A percentile compares a stretch with the other conserved stretches of the same genome.
phyloP scores from a whole-genome alignment of 2,113 vertebrate species.

The Cynopterus brachyotis region DNA sequence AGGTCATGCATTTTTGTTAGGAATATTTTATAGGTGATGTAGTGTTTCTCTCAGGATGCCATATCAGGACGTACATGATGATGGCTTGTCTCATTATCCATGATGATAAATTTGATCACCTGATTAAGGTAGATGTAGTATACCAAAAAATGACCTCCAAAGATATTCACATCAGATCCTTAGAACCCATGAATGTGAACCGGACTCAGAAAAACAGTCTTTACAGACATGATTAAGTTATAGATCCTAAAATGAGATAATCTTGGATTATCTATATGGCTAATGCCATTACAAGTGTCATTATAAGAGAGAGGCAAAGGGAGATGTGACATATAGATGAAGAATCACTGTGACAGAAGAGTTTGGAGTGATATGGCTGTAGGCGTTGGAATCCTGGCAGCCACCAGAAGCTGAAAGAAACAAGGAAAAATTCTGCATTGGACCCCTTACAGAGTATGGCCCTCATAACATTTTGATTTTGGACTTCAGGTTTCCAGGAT shows the following conservation, averaged over 20 bases:
- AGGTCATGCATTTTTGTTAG: constrained; percentile 2
- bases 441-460: not conserved
- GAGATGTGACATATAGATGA: not conserved
- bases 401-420: not conserved
- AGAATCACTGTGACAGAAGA: too few relatives aligned
- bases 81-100: not conserved
- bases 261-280: not conserved
- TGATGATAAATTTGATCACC: not conserved
- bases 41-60: not conserved
- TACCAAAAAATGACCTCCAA: not conserved
- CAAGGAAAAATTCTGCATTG: not conserved
- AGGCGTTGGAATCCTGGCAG: not conserved
- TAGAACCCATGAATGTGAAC: not conserved
- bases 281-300: not conserved
- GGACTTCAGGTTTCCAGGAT: not conserved
- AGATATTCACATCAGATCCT: not conserved
- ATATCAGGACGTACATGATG: not conserved
- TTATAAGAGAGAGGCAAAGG: not conserved
- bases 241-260: not conserved
- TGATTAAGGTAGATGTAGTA: not conserved
- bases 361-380: not conserved
- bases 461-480: not conserved
- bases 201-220: not conserved
- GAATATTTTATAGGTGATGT: not conserved
- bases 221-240: not conserved